Percentiles rank a stretch among this genome's conserved stretches.
Conservation (phyloP, 2,113 vertebrate species). For the Callospermophilus lateralis region DNA sequence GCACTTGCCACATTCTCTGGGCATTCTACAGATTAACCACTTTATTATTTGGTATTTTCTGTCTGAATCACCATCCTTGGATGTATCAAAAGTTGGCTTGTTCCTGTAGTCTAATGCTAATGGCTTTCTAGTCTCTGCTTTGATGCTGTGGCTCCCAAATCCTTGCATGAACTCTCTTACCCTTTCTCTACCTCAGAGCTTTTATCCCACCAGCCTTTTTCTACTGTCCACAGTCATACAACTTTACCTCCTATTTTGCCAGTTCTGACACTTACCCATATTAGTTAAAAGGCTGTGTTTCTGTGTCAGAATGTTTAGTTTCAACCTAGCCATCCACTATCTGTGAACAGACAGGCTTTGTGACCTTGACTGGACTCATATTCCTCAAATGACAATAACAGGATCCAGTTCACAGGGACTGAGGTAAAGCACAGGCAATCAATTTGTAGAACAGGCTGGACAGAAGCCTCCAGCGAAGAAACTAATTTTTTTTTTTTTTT, state of each 20-base stretch:
- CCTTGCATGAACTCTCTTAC: background rate
- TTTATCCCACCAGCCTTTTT: background rate
- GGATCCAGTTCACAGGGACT: background rate
- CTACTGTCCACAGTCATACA: background rate
- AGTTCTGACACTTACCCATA: background rate
- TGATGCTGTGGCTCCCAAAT: background rate
- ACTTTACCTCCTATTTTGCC: background rate
- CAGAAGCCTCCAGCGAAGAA: background rate
- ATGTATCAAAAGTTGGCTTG: background rate
- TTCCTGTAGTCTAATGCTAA: background rate
- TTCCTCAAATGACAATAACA: conserved; percentile 1
- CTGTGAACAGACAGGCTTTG: background rate
- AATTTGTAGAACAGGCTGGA: background rate
- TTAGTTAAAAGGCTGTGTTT: background rate
- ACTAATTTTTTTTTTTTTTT: background rate
- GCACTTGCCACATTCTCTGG: background rate
- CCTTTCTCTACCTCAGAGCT: background rate
- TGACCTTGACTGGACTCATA: background rate
- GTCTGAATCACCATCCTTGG: background rate
- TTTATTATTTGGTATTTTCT: background rate
- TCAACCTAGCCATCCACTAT: background rate
- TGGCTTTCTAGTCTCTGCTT: background rate
- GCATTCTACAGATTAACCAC: background rate
- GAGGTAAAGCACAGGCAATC: background rate
- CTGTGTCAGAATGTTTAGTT: background rate